A percentile compares a stretch with the other conserved stretches of the same genome.
Evolutionary conservation across 2,113 vertebrate genomes (phyloP).

Genomic region (Agelaius phoeniceus): DNA sequence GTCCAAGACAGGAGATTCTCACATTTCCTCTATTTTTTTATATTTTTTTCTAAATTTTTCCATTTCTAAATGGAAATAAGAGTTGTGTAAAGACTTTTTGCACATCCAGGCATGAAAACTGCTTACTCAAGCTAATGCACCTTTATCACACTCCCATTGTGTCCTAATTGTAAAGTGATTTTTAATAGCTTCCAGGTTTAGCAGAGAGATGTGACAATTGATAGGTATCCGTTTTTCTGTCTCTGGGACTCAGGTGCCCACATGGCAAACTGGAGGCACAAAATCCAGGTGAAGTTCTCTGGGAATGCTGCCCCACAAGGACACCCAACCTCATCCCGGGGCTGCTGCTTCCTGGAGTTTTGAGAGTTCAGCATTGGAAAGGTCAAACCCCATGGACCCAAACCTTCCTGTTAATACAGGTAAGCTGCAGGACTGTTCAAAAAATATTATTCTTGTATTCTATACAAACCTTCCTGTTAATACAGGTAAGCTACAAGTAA

Average conservation of each 20-base stretch:
- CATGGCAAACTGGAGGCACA: background rate
- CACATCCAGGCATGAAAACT: background rate
- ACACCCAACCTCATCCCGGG: fast-evolving
- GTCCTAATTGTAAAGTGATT: background rate
- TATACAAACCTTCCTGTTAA: background rate
- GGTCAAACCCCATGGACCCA: background rate
- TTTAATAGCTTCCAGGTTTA: background rate
- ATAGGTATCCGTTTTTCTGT: background rate
- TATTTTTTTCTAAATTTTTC: background rate
- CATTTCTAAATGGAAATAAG: background rate
- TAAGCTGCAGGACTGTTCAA: background rate
- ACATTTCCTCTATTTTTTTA: background rate
- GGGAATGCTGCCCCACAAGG: background rate
- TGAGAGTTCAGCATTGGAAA: background rate
- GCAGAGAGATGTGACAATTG: background rate
- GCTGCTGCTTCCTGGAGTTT: background rate
- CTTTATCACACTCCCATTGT: background rate
- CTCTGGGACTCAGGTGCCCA: background rate
- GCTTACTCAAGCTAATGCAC: background rate
- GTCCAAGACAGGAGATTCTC: background rate
- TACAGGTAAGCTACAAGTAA: background rate
- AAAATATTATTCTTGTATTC: too few species aligned
- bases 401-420: background rate
- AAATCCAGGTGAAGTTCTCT: background rate
- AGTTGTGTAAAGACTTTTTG: fast-evolving